phyloP scores from a whole-genome alignment of 2,113 vertebrate genomes.

The Ornithorhynchus anatinus region DNA sequence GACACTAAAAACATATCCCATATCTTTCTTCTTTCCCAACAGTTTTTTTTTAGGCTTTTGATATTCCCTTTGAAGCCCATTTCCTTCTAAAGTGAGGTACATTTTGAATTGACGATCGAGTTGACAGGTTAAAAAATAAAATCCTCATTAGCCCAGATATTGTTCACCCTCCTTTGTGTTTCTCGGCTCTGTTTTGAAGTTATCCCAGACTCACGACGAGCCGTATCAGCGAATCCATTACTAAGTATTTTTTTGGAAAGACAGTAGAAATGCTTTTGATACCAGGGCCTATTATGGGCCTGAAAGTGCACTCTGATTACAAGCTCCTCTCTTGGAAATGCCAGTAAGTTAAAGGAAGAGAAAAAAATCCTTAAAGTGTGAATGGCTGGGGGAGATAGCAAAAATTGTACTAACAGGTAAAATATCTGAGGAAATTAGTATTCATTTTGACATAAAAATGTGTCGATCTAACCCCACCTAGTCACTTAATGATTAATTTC shows the following conservation, averaged over 20 bases:
- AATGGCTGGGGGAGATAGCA: constrained; percentile 8
- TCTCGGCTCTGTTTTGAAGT: constrained; percentile 40
- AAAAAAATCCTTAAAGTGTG: constrained; percentile 38
- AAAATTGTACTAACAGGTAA: constrained; percentile 49
- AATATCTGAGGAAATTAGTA: constrained; percentile 18
- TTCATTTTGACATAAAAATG: constrained; percentile 6
- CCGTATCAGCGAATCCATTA: constrained; percentile 54
- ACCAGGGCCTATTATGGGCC: constrained; percentile 31
- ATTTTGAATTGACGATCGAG: constrained; percentile 48
- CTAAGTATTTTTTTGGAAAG: constrained; percentile 50
- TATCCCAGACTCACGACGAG: constrained; percentile 44
- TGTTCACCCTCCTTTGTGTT: constrained; percentile 34
- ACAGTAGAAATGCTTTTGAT: constrained; percentile 36
- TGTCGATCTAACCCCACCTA: constrained; percentile 6
- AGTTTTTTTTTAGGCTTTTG: too few species aligned
- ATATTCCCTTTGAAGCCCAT: too few species aligned
- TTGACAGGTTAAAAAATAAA: constrained; percentile 52
- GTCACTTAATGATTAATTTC: constrained; percentile 4
- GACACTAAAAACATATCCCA: not conserved
- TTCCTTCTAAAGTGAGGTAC: constrained; percentile 6
- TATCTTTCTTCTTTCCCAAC: constrained; percentile 24
- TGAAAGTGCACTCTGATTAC: constrained; percentile 27
- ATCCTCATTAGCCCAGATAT: constrained; percentile 18
- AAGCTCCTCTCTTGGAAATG: constrained; percentile 21
- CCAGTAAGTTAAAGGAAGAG: constrained; percentile 45